Evolutionary conservation across 1,140 invertebrate species (phyloP).

Genomic region (Papilio polyxenes): DNA sequence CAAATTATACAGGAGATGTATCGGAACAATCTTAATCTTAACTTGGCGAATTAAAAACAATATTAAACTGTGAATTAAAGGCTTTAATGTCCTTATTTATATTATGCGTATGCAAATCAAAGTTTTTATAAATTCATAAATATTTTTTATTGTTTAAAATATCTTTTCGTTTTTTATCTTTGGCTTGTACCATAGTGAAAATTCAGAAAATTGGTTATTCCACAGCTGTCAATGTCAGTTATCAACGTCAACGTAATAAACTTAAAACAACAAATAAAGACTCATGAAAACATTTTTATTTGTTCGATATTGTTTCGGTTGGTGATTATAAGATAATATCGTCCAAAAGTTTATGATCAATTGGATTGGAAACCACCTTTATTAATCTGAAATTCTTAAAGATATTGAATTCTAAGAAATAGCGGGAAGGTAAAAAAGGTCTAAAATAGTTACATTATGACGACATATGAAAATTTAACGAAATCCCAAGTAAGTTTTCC

Average conservation of each 20-base stretch:
- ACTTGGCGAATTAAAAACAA: not conserved
- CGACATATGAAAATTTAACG: conserved; percentile 56
- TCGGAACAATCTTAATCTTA: too few species aligned
- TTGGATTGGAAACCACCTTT: not conserved
- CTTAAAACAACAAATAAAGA: not conserved
- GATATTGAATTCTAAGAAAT: not conserved
- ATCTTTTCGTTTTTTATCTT: too few species aligned
- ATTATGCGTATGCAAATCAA: too few species aligned
- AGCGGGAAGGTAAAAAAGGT: not conserved
- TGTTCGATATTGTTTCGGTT: not conserved
- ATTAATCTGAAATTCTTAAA: not conserved
- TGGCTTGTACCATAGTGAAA: too few species aligned
- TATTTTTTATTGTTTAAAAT: too few species aligned
- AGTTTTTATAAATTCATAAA: too few species aligned
- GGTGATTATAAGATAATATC: not conserved
- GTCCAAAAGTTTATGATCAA: not conserved
- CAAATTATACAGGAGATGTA: too few species aligned
- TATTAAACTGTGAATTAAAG: too few species aligned
- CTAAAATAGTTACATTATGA: conserved; percentile 46
- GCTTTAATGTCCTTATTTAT: too few species aligned
- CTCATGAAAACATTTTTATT: not conserved
- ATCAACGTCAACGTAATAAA: not conserved
- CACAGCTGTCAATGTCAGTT: not conserved
- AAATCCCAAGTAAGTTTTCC: conserved; percentile 49
- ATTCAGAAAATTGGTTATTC: too few species aligned